Base-by-base conservation (phyloP, 1,140 invertebrate species). In the Orchestia grillus region DNA sequence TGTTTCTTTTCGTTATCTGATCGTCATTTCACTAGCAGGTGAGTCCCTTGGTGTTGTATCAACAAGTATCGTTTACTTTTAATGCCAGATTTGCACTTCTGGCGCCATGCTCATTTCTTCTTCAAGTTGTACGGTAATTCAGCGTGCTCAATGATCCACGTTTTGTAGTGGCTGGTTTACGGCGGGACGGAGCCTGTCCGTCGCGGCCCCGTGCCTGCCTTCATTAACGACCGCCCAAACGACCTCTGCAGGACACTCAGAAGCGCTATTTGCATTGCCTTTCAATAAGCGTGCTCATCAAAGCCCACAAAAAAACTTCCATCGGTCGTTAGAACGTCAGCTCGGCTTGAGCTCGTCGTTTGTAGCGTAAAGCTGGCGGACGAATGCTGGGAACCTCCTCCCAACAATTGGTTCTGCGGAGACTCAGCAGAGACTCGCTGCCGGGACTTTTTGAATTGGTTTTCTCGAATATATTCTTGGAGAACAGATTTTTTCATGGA, bases 191-290 rank as follows among this genome's bases (percentile, higher is more conserved):
- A 43, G 88, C 28, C 42, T 0, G 44, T 3, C 41, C 40, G 36
- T 40, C 41, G 87, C 4, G 36, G 41, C 87, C 87, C 87, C 87
- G 36, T 42, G 40, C 36, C 88, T 44, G 41, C 3, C 41, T 43
- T 15, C 41, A 42, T 91, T 44, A 91, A 91, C 88, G 41, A 43
- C 41, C 44, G 88, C 11, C 41, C 44, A 42, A 91, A 91, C 88
- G 41, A 44, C 88, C 44, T 44, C 41, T 91, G 88, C 44, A 43
- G 88, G 88, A 44, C 88, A 28, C 42, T 42, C 88, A 91, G 88
- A 41, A 91, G 88, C 88, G 88, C 44, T 44, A 91, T 91, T 91
- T 91, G 88, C 88, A 91, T 91, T 91, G 88, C 88, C 41, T 43
- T 91, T 91, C 88, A 91, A 91, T 91, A 91, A 91, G 11, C 88